Evolutionary conservation across 2,888 invertebrate genomes (phyloP).

Genomic region (Cataglyphis altisquamis): DNA sequence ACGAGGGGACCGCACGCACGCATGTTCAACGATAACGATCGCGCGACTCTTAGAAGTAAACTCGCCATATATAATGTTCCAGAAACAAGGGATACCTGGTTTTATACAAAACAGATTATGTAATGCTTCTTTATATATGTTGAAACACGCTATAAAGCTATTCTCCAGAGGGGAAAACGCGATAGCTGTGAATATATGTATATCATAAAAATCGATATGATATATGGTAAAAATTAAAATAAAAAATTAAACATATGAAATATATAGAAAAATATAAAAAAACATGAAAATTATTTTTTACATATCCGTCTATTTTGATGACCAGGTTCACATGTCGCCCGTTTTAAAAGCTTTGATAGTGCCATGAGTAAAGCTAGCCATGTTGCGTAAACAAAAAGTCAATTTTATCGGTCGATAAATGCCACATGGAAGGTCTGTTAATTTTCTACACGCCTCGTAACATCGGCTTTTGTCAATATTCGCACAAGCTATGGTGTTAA

Average conservation of each 20-base stretch:
- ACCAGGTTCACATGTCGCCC: slow-evolving; percentile 13
- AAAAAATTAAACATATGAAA: slow-evolving; percentile 9
- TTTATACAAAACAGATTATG: background rate
- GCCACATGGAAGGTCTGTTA: slow-evolving; percentile 51
- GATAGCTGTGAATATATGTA: background rate
- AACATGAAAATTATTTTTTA: background rate
- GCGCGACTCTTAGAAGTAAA: slow-evolving; percentile 11
- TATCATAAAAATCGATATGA: background rate
- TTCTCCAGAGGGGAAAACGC: background rate
- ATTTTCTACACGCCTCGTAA: slow-evolving; percentile 31
- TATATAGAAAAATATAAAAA: background rate
- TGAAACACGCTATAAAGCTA: background rate
- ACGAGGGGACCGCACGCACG: slow-evolving; percentile 35
- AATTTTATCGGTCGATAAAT: slow-evolving; percentile 52
- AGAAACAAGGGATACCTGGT: background rate
- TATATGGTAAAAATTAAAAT: slow-evolving; percentile 7
- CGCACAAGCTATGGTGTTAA: slow-evolving; percentile 5
- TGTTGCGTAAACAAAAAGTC: slow-evolving; percentile 54
- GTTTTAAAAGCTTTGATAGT: slow-evolving; percentile 39
- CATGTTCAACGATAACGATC: slow-evolving; percentile 35
- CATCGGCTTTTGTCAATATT: slow-evolving; percentile 40
- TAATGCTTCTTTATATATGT: background rate
- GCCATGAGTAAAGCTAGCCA: slow-evolving; percentile 12
- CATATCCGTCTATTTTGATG: slow-evolving; percentile 15
- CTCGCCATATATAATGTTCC: slow-evolving; percentile 29